These are phyloP conservation scores for Catocala nupta DNA, from an alignment of 2,888 invertebrate species.

Conservation along the genomic window DNA sequence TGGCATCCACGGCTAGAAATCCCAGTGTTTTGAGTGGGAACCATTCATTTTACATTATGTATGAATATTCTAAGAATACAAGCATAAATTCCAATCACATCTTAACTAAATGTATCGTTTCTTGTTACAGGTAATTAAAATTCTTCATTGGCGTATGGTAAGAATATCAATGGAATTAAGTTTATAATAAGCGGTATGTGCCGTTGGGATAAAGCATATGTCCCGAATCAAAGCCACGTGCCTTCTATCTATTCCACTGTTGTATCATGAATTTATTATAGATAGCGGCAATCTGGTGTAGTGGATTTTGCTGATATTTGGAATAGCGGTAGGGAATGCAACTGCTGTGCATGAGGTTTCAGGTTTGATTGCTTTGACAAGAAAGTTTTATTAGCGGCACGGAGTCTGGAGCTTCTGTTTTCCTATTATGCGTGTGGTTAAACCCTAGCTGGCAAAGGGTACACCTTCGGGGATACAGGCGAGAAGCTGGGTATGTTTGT, in stretches of 20 bases:
- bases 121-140: constrained; percentile 53
- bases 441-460: too few relatives aligned
- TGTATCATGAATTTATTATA: too few relatives aligned
- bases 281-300: too few relatives aligned
- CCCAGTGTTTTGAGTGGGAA: constrained; percentile 1
- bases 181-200: constrained; percentile 10
- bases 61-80: constrained; percentile 13
- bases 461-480: too few relatives aligned
- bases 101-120: constrained; percentile 46
- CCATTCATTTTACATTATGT: constrained; percentile 5
- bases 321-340: too few relatives aligned
- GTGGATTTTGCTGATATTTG: too few relatives aligned
- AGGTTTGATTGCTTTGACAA: too few relatives aligned
- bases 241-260: neutral
- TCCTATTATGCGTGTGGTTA: too few relatives aligned
- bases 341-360: too few relatives aligned
- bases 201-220: neutral
- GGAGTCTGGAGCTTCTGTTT: too few relatives aligned
- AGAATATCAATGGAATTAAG: constrained; percentile 35
- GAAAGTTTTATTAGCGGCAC: too few relatives aligned
- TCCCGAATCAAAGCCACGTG: neutral
- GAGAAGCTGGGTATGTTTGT: too few relatives aligned
- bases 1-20: constrained; percentile 4
- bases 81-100: constrained; percentile 27
- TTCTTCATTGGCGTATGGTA: constrained; percentile 32